A percentile compares a stretch with the other conserved stretches of the same genome.
These are phyloP conservation scores for Lordiphosa clarofinis DNA, from an alignment of 1,140 invertebrate genomes.

Conservation along the genomic window DNA sequence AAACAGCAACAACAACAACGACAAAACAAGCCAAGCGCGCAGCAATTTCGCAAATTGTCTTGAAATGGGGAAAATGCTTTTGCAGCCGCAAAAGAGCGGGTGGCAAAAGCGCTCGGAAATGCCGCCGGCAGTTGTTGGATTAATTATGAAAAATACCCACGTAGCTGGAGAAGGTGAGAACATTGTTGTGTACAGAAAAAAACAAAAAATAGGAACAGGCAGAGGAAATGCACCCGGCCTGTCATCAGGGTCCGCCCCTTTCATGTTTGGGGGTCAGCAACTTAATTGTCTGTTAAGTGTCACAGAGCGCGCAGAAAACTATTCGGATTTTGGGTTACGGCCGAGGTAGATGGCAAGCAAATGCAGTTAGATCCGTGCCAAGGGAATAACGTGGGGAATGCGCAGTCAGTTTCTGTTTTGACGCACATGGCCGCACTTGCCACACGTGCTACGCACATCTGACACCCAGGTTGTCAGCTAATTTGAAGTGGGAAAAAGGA, in stretches of 20 bases:
- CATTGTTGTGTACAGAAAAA: background rate
- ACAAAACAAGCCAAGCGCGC: slow-evolving; percentile 20
- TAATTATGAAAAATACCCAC: slow-evolving; percentile 69
- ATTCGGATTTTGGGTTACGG: background rate
- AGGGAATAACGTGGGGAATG: background rate
- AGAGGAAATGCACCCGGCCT: slow-evolving; percentile 20
- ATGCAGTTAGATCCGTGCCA: background rate
- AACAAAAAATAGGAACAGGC: background rate
- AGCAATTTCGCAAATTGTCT: slow-evolving; percentile 74
- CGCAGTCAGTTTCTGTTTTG: slow-evolving; percentile 21
- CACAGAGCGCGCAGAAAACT: slow-evolving; percentile 52
- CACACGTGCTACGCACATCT: slow-evolving; percentile 17
- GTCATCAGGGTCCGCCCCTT: slow-evolving; percentile 13
- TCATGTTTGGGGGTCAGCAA: slow-evolving; percentile 55
- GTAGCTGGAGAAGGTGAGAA: background rate
- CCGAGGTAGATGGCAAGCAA: background rate
- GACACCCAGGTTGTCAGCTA: too few relatives aligned
- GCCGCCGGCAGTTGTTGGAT: slow-evolving; percentile 70
- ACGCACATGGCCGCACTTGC: slow-evolving; percentile 32
- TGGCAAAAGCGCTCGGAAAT: slow-evolving; percentile 61
- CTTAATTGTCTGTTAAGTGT: slow-evolving; percentile 77
- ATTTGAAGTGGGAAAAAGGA: too few relatives aligned
- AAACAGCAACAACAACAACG: slow-evolving; percentile 26
- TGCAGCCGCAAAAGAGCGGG: slow-evolving; percentile 34
- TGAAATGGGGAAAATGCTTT: slow-evolving; percentile 60